Conservation (phyloP, 2,888 invertebrate species). For the Bugulina stolonifera region DNA sequence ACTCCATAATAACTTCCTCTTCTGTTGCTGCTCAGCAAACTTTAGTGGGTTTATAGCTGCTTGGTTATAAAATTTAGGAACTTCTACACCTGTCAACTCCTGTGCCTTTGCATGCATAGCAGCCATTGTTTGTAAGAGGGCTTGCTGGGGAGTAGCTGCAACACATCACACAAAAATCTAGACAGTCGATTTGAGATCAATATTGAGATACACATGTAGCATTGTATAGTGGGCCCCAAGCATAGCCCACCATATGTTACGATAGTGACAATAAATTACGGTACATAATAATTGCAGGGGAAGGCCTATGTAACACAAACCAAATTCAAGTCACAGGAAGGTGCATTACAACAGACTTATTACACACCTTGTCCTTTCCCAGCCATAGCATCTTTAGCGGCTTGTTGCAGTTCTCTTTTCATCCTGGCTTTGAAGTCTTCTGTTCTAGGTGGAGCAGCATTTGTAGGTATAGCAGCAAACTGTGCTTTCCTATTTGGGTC, state of each 20-base stretch:
- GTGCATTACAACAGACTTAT: no score
- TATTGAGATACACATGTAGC: no score
- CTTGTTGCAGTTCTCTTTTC: slow-evolving; percentile 25
- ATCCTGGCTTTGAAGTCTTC: slow-evolving; percentile 24
- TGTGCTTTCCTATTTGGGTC: background rate
- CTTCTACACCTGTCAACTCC: slow-evolving; percentile 55
- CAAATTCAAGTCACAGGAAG: no score
- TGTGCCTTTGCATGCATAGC: slow-evolving; percentile 54
- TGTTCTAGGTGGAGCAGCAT: background rate
- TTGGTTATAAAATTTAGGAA: slow-evolving; percentile 71
- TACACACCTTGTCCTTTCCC: slow-evolving; percentile 21
- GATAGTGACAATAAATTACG: no score
- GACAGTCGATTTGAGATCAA: no score
- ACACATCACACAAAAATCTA: no score
- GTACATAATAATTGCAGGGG: no score
- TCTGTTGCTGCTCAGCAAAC: slow-evolving; percentile 73
- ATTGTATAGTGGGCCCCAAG: no score
- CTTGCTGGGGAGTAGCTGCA: slow-evolving; percentile 48
- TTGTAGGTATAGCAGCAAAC: background rate
- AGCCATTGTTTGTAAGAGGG: slow-evolving; percentile 53
- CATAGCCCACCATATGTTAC: no score
- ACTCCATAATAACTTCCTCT: slow-evolving; percentile 80
- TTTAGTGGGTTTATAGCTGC: slow-evolving; percentile 70
- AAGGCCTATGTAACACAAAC: no score
- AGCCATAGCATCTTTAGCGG: slow-evolving; percentile 25